A percentile compares a stretch with the other conserved stretches of the same genome.
phyloP scores from a whole-genome alignment of 1,140 invertebrate genomes.

The Meloidogyne floridensis region DNA sequence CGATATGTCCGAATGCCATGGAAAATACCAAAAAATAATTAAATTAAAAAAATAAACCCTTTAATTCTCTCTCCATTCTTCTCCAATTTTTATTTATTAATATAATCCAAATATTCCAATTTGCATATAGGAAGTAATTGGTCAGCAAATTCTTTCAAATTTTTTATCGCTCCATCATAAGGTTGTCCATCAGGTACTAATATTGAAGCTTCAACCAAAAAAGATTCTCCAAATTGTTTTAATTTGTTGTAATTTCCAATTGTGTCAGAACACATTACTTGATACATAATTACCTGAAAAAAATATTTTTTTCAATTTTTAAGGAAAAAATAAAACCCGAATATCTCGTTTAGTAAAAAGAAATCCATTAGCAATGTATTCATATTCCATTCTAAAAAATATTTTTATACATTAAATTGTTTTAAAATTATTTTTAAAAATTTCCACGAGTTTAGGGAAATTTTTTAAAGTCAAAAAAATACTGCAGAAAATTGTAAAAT shows the following conservation, averaged over 20 bases:
- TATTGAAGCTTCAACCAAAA: constrained; percentile 45
- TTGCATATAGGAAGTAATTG: constrained; percentile 39
- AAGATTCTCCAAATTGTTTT: constrained; percentile 35
- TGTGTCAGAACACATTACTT: constrained; percentile 30
- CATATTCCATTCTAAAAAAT: constrained; percentile 52
- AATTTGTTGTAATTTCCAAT: constrained; percentile 42
- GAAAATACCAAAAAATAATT: no score
- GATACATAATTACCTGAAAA: constrained; percentile 31
- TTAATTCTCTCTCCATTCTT: no score
- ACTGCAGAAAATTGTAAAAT: background rate
- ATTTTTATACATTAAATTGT: no score
- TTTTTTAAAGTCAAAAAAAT: no score
- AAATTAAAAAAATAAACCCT: no score
- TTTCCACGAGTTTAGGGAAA: no score
- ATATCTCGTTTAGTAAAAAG: constrained; percentile 49
- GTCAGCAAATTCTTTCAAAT: constrained; percentile 47
- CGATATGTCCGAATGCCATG: no score
- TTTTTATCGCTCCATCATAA: constrained; percentile 38
- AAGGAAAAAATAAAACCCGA: constrained; percentile 27
- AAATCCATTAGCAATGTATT: constrained; percentile 42
- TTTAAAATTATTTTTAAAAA: constrained; percentile 5
- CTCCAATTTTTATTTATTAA: background rate
- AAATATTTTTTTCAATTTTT: background rate
- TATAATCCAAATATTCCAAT: constrained; percentile 20
- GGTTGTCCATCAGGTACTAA: constrained; percentile 44